Evolutionary conservation across 2,113 vertebrate species (phyloP).

Genomic region (Colius striatus): DNA sequence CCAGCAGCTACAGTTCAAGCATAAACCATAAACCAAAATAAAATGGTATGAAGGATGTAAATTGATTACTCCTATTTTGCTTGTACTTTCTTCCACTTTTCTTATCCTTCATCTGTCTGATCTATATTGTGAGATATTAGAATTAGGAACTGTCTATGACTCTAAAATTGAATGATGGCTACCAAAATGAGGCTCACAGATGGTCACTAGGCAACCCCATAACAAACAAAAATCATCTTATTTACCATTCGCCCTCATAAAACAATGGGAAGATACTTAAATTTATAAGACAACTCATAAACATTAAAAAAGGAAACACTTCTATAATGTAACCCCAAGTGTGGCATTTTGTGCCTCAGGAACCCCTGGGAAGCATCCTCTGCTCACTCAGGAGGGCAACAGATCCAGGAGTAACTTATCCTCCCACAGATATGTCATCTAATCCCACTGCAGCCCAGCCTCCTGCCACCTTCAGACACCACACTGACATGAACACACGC

Average conservation of each 20-base stretch:
- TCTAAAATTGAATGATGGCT: slow-evolving; percentile 1
- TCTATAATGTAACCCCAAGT: background rate
- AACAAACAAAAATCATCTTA: slow-evolving; percentile 20
- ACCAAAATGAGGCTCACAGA: background rate
- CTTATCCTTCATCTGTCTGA: background rate
- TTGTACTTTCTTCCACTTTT: slow-evolving; percentile 1
- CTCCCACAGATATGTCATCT: background rate
- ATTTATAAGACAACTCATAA: background rate
- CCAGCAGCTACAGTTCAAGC: background rate
- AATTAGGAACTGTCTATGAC: background rate
- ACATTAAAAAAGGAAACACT: background rate
- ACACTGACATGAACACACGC: fast-evolving
- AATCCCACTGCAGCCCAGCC: background rate
- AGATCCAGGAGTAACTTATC: background rate
- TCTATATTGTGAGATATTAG: background rate
- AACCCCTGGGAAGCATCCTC: background rate
- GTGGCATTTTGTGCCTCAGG: background rate
- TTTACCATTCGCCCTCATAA: slow-evolving; percentile 5
- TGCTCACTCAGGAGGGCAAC: background rate
- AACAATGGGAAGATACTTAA: background rate
- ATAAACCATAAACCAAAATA: background rate
- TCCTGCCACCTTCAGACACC: background rate
- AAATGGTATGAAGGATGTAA: background rate
- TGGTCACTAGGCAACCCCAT: background rate
- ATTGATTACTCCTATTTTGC: background rate